These are phyloP conservation scores for Mobula hypostoma DNA, from an alignment of 2,113 vertebrate genomes.

Conservation along the genomic window DNA sequence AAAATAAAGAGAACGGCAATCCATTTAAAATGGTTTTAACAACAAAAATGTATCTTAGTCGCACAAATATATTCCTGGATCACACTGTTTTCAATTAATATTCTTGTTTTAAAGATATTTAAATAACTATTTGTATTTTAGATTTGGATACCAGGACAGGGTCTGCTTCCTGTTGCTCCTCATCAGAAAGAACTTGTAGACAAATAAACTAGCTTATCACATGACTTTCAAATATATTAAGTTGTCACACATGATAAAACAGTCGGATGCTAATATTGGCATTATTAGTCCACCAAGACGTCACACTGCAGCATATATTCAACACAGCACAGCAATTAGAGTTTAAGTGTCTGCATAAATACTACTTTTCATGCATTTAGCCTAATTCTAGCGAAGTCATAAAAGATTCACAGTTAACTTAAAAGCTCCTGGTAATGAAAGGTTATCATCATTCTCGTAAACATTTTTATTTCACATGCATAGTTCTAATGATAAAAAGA, in stretches of 20 bases:
- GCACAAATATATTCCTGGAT: background rate
- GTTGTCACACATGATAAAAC: constrained; percentile 1
- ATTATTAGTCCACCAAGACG: constrained; percentile 14
- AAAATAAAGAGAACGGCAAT: background rate
- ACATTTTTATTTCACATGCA: constrained; percentile 18
- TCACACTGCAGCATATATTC: constrained; percentile 11
- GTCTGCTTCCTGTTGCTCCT: background rate
- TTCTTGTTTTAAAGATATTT: background rate
- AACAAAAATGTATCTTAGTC: background rate
- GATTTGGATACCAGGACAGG: background rate
- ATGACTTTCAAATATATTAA: constrained; percentile 5
- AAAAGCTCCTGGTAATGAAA: background rate
- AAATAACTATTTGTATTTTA: no score
- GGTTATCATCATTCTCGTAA: background rate
- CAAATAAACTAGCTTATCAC: constrained; percentile 21
- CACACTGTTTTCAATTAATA: background rate
- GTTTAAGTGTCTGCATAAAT: background rate
- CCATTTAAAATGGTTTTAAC: background rate
- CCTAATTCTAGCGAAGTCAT: background rate
- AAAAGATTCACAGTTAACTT: background rate
- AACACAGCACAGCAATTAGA: constrained; percentile 19
- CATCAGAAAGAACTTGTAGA: background rate
- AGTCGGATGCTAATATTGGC: constrained; percentile 20
- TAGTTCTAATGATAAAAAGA: background rate
- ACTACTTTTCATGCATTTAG: constrained; percentile 16